Evolutionary conservation across 2,888 invertebrate species (phyloP).

Genomic region (Pediacus dermestoides): DNA sequence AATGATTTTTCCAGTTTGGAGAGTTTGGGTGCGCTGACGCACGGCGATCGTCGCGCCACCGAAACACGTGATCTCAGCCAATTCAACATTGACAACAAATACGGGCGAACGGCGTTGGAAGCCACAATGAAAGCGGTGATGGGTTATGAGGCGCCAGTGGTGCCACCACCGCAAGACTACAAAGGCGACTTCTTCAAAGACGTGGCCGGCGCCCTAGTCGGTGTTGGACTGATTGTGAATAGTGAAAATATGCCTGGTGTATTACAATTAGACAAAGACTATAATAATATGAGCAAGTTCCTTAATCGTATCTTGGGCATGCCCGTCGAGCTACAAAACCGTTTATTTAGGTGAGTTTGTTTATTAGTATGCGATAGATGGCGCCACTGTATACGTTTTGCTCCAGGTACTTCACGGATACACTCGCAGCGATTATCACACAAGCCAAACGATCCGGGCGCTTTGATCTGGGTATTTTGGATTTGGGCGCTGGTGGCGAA

Average conservation of each 20-base stretch:
- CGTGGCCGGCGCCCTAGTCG: slow-evolving; percentile 88
- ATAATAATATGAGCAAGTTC: slow-evolving; percentile 98
- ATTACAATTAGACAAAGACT: slow-evolving; percentile 84
- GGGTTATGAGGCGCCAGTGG: slow-evolving; percentile 79
- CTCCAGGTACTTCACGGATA: slow-evolving; percentile 90
- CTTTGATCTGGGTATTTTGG: slow-evolving; percentile 88
- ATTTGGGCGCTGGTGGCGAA: slow-evolving; percentile 91
- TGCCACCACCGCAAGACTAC: slow-evolving; percentile 83
- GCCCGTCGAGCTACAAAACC: slow-evolving; percentile 95
- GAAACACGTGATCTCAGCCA: slow-evolving; percentile 93
- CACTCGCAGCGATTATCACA: slow-evolving; percentile 83
- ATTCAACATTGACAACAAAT: slow-evolving; percentile 98
- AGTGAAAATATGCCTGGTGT: slow-evolving; percentile 78
- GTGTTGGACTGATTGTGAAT: slow-evolving; percentile 90
- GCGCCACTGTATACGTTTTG: slow-evolving; percentile 1
- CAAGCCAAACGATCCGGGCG: slow-evolving; percentile 92
- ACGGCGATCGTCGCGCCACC: slow-evolving; percentile 95
- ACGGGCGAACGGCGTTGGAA: slow-evolving; percentile 88
- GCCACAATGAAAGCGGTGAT: slow-evolving; percentile 92
- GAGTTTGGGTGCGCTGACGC: slow-evolving; percentile 81
- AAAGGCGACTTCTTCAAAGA: slow-evolving; percentile 94
- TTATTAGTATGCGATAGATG: not conserved
- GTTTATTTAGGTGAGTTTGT: slow-evolving; percentile 65
- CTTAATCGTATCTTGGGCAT: slow-evolving; percentile 96
- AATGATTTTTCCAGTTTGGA: too few species aligned